Evolutionary conservation across 37 sponge, comb jelly and placozoan species (phyloP).

Genomic region (Beroe forskalii): DNA sequence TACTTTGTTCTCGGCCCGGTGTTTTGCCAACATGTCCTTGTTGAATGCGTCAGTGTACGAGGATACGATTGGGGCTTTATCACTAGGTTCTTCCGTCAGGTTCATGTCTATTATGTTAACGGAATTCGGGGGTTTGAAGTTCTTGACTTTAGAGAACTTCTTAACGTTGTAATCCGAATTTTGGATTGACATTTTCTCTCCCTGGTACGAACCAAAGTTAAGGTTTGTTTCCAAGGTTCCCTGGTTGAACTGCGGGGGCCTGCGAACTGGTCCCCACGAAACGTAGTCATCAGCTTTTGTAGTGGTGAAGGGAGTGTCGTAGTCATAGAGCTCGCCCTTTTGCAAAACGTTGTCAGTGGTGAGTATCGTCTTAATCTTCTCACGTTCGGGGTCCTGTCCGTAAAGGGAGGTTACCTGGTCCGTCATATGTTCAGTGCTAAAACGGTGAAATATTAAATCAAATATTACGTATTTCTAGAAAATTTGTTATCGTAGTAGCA

Average conservation of each 20-base stretch:
- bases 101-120: slow-evolving; percentile 52
- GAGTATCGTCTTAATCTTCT: not conserved
- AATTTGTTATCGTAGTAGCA: too few relatives aligned
- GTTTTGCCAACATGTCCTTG: not conserved
- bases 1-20: slow-evolving; percentile 51
- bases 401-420: not conserved
- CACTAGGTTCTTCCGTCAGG: not conserved
- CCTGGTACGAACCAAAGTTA: slow-evolving; percentile 1
- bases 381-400: slow-evolving; percentile 13
- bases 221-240: slow-evolving; percentile 30
- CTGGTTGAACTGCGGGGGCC: slow-evolving; percentile 16
- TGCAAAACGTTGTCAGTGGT: slow-evolving; percentile 43
- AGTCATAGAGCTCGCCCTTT: slow-evolving; percentile 32
- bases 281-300: slow-evolving; percentile 36
- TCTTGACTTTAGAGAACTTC: slow-evolving; percentile 27
- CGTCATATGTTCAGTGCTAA: too few relatives aligned
- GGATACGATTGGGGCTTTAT: not conserved
- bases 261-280: not conserved
- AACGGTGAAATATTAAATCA: too few relatives aligned
- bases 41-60: slow-evolving; percentile 33
- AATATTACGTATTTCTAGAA: too few relatives aligned
- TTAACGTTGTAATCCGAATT: slow-evolving; percentile 12
- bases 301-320: not conserved
- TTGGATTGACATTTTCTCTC: not conserved
- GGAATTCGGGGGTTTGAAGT: slow-evolving; percentile 6